Evolutionary conservation across 2,888 invertebrate species (phyloP).

Genomic region (Plagodis pulveraria): DNA sequence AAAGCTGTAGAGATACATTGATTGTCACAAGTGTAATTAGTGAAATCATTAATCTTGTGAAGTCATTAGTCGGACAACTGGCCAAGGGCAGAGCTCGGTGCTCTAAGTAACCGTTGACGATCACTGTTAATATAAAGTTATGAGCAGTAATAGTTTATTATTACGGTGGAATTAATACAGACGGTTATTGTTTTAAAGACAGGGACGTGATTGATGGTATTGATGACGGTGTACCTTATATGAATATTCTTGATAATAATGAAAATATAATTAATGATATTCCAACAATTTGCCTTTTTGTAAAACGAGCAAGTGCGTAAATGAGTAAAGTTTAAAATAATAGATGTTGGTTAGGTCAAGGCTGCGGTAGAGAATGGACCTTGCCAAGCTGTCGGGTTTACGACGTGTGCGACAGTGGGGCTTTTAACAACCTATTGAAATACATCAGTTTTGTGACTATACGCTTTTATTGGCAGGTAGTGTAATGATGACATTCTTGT

Average conservation of each 20-base stretch:
- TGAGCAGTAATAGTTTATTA: slow-evolving; percentile 75
- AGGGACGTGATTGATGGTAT: slow-evolving; percentile 71
- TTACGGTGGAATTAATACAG: slow-evolving; percentile 70
- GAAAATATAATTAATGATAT: slow-evolving; percentile 43
- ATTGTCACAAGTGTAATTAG: slow-evolving; percentile 81
- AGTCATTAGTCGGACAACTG: slow-evolving; percentile 72
- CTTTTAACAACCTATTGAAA: slow-evolving; percentile 52
- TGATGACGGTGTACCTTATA: slow-evolving; percentile 43
- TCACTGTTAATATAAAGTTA: slow-evolving; percentile 71
- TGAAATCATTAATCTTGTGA: slow-evolving; percentile 76
- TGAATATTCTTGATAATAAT: slow-evolving; percentile 31
- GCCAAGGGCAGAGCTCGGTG: slow-evolving; percentile 65
- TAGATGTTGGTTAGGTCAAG: slow-evolving; percentile 48
- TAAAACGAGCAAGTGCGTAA: slow-evolving; percentile 34
- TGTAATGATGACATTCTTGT: slow-evolving; percentile 27
- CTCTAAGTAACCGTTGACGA: slow-evolving; percentile 77
- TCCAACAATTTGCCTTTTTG: slow-evolving; percentile 29
- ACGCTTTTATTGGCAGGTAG: slow-evolving; percentile 35
- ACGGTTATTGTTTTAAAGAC: slow-evolving; percentile 80
- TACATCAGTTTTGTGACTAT: slow-evolving; percentile 41
- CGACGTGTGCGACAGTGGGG: slow-evolving; percentile 42
- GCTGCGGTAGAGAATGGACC: slow-evolving; percentile 38
- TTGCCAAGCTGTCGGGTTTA: slow-evolving; percentile 48
- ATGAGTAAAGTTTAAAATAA: slow-evolving; percentile 37
- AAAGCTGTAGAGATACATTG: slow-evolving; percentile 70